These are phyloP conservation scores for Coptotermes formosanus DNA, from an alignment of 1,140 invertebrate species.

Conservation along the genomic window DNA sequence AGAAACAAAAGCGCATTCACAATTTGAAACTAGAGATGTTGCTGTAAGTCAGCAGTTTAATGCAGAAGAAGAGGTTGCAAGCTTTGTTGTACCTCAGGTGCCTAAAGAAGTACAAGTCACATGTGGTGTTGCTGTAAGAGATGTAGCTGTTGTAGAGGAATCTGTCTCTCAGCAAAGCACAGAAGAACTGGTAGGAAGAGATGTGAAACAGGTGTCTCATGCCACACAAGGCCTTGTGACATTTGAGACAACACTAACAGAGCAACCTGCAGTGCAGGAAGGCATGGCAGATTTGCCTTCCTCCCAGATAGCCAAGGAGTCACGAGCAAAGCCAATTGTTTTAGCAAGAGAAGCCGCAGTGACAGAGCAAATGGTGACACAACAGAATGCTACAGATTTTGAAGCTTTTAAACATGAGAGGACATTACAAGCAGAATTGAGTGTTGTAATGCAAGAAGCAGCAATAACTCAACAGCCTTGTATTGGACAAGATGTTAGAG, in stretches of 20 bases:
- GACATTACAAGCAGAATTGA: not conserved
- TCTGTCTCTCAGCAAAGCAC: not conserved
- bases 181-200: not conserved
- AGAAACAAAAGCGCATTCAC: conserved; percentile 28
- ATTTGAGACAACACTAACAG: conserved; percentile 25
- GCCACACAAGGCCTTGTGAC: conserved; percentile 1
- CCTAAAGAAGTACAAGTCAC: not conserved
- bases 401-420: not conserved
- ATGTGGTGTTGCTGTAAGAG: not conserved
- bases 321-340: conserved; percentile 13
- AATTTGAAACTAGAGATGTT: conserved; percentile 34
- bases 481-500: not conserved
- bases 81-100: not conserved
- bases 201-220: not conserved
- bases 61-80: conserved; percentile 1
- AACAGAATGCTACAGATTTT: not conserved
- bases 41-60: conserved; percentile 30
- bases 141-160: conserved; percentile 25
- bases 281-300: not conserved
- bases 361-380: not conserved
- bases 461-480: not conserved
- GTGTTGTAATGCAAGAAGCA: not conserved
- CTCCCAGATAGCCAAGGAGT: not conserved
- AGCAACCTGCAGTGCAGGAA: conserved; percentile 3
- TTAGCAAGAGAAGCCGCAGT: not conserved